These are phyloP conservation scores for Nothoprocta pentlandii DNA, from an alignment of 2,113 vertebrate genomes.

Conservation along the genomic window DNA sequence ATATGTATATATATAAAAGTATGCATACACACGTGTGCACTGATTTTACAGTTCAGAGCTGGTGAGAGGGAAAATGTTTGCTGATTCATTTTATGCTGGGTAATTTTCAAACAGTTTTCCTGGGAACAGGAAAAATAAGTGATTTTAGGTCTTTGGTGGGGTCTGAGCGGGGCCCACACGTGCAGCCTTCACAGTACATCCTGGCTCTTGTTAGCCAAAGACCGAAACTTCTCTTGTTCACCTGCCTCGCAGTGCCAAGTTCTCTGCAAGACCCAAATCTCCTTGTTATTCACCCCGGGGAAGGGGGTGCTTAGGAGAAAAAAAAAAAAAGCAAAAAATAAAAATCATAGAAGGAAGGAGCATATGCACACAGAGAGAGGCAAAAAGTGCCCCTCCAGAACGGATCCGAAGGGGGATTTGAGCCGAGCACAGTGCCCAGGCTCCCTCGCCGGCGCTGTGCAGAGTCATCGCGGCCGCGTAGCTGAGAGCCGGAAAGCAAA, in stretches of 20 bases:
- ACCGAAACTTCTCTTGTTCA: background rate
- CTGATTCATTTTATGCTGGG: background rate
- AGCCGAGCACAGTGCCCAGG: conserved; percentile 63
- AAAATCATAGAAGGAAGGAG: too few species aligned
- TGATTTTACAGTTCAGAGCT: background rate
- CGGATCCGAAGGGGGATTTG: conserved; percentile 71
- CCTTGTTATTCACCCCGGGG: background rate
- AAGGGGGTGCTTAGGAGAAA: conserved; percentile 4
- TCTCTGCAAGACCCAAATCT: background rate
- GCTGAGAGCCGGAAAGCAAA: conserved; percentile 87
- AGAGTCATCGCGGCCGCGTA: conserved; percentile 78
- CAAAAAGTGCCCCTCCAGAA: conserved; percentile 26
- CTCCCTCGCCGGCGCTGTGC: conserved; percentile 76
- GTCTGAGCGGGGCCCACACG: background rate
- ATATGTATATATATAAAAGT: background rate
- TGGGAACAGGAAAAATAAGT: background rate
- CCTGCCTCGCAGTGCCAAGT: background rate
- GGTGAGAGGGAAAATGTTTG: background rate
- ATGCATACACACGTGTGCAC: background rate
- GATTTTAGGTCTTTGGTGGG: background rate
- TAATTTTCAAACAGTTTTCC: background rate
- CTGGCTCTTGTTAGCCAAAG: background rate
- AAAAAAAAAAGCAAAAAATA: too few species aligned
- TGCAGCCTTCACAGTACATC: background rate
- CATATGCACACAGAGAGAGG: too few species aligned